Evolutionary conservation across 2,888 invertebrate genomes (phyloP).

Genomic region (Dryococelus australis): DNA sequence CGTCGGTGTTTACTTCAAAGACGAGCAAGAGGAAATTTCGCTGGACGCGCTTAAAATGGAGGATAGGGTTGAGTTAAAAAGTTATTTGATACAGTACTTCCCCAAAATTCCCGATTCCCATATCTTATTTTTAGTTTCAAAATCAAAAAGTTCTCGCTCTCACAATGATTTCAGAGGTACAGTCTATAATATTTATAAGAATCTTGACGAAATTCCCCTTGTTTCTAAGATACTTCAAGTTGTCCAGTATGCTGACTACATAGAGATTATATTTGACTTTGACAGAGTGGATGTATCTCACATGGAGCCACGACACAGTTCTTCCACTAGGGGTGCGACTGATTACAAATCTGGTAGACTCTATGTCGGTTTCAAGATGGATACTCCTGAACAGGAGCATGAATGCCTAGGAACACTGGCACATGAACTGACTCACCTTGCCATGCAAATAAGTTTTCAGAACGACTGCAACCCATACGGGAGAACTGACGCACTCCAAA

Average conservation of each 20-base stretch:
- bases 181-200: background rate
- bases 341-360: constrained; percentile 18
- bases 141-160: background rate
- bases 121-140: constrained; percentile 7
- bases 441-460: no score
- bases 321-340: background rate
- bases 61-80: constrained; percentile 1
- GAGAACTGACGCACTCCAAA: no score
- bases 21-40: no score
- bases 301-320: background rate
- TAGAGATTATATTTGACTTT: constrained; percentile 26
- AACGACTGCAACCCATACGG: no score
- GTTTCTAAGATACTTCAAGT: constrained; percentile 1
- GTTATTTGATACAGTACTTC: background rate
- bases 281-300: background rate
- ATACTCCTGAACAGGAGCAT: background rate
- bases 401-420: no score
- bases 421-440: no score
- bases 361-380: constrained; percentile 9
- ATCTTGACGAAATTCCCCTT: background rate
- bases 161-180: background rate
- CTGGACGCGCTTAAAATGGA: no score
- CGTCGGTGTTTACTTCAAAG: no score
- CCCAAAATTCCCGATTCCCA: constrained; percentile 20
- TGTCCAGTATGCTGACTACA: background rate